Evolutionary conservation across 2,888 invertebrate species (phyloP), one percentile per base, ranked within the genome.

Genomic region (Oxystoma pomonae): DNA sequence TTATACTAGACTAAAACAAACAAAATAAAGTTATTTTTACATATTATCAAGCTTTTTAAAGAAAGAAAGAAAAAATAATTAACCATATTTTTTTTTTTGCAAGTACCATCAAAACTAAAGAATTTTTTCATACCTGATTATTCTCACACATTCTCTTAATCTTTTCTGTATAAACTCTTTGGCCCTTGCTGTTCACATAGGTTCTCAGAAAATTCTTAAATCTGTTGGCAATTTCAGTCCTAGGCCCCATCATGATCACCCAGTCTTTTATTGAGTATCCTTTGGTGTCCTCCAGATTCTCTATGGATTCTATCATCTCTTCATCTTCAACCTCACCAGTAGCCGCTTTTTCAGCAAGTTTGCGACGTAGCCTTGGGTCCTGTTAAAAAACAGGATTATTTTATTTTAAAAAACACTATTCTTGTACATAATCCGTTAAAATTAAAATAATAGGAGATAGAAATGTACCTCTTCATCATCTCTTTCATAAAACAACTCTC

Each of bases 241-340:
- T 87, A 0, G 98, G 97, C 0, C 95, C 98, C 70, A 96, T 82
- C 92, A 97, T 94, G 61, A 91, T 88, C 0, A 99, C 97, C 96
- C 98, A 99, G 74, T 99, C 98, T 73, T 94, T 91, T 1, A 94
- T 91, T 0, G 92, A 86, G 76, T 97, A 91, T 0, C 98, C 99
- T 77, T 97, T 96, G 2, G 96, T 97, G 74, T 99, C 98, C 78
- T 98, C 98, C 35, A 99, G 82, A 81, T 98, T 98, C 79, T 99
- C 98, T 68, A 99, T 97, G 61, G 96, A 94, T 81, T 98, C 98
- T 55, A 94, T 88, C 83, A 91, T 90, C 82, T 94, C 94, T 19
- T 84, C 81, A 62, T 72, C 71, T 62, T 91, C 92, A 5, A 88
- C 83, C 57, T 88, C 87, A 1, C 90, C 93, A 65, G 87, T 86